Evolutionary conservation across 2,113 vertebrate genomes (phyloP).

Genomic region (Lonchura striata): DNA sequence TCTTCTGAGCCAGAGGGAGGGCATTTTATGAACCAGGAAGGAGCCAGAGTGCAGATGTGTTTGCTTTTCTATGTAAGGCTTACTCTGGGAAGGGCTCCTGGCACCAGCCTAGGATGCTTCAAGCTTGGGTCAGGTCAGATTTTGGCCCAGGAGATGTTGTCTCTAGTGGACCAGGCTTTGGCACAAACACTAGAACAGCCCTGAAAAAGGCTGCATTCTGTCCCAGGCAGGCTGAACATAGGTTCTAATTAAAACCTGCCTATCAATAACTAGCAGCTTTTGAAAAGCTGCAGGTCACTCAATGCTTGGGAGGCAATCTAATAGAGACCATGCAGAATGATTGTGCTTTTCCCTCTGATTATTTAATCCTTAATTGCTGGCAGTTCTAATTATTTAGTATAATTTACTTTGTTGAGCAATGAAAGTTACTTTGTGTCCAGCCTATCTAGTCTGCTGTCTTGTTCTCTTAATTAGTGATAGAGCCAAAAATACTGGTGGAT

Average conservation of each 20-base stretch:
- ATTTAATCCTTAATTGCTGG: neutral
- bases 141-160: neutral
- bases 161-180: neutral
- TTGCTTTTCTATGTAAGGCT: neutral
- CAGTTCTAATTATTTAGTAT: neutral
- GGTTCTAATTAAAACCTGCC: conserved; percentile 19
- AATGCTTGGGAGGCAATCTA: neutral
- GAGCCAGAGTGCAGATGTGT: neutral
- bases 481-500: neutral
- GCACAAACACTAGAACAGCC: neutral
- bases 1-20: neutral
- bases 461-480: neutral
- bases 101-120: neutral
- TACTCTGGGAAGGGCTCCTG: neutral
- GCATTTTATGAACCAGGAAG: neutral
- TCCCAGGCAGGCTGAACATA: neutral
- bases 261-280: neutral
- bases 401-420: neutral
- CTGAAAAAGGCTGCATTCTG: neutral
- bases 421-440: neutral
- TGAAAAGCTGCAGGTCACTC: neutral
- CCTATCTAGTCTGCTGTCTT: neutral
- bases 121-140: neutral
- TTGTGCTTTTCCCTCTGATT: neutral
- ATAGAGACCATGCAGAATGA: neutral